Evolutionary conservation across 2,797 vertebrate species (phyloP), one percentile per base, ranked within the genome.

Genomic region (Tangara arthus): DNA sequence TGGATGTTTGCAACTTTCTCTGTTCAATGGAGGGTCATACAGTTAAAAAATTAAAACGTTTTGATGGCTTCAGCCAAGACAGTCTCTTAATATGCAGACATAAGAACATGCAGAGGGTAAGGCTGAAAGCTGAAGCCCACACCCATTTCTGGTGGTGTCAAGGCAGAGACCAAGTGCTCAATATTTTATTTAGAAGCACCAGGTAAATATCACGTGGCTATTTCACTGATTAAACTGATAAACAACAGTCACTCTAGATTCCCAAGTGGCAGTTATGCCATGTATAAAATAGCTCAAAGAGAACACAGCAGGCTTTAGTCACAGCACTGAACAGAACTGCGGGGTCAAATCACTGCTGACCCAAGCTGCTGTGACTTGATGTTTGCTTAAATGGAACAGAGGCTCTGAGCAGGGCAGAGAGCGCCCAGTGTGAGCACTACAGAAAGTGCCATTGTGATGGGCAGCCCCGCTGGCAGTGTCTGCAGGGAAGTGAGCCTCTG

Each of bases 361-460:
- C 49, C 34, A 35, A 65, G 63, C 46, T 76, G 21, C 49, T 60
- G 63, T 2, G 18, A 37, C 24, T 1, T 15, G 42, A n/a, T 14
- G 5, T 32, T 27, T 82, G 61, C 42, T 92, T 27, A 28, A 69
- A 57, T 14, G 13, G 66, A 70, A 53, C 0, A 2, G 64, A 60
- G 47, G 56, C 32, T 37, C 70, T 28, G 26, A 56, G n/a, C 9
- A 2, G 1, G 1, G 49, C 55, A 69, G 59, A 44, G 52, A 60
- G 56, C 0, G 22, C 41, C 34, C 46, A 22, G 50, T 0, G 7
- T 18, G 50, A 4, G 11, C 34, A 4, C 46, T 19, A 11, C 64
- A 63, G 50, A 30, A 71, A 72, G 32, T 8, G 30, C 26, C n/a
- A 22, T 0, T 0, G 0, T 35, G 65, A 82, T 2, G 30, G 55